Evolutionary conservation across 30 jellyfish, hydroid and myxozoan species (phyloP).

Genomic region (Pelagia noctiluca): DNA sequence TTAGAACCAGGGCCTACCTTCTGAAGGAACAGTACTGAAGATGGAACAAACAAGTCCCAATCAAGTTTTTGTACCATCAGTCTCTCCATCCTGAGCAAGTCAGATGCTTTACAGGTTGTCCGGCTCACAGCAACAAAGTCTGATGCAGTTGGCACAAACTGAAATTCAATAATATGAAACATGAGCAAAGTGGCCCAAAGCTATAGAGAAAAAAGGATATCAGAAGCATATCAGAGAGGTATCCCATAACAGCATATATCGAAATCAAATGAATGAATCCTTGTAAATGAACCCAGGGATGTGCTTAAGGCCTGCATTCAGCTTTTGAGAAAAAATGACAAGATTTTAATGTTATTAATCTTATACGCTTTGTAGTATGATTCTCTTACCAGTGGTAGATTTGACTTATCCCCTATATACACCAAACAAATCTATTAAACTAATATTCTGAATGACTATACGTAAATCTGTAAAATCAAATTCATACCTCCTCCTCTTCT

Average conservation of each 20-base stretch:
- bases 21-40: constrained; percentile 71
- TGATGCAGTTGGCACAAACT: constrained; percentile 85
- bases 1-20: constrained; percentile 32
- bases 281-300: too few relatives aligned
- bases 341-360: too few relatives aligned
- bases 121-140: constrained; percentile 79
- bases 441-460: not conserved
- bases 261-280: too few relatives aligned
- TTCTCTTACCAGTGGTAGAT: too few relatives aligned
- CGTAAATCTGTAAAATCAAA: not conserved
- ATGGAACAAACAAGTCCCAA: constrained; percentile 71
- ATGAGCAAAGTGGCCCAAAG: not conserved
- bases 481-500: constrained; percentile 83
- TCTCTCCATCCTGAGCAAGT: constrained; percentile 70
- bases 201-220: not conserved
- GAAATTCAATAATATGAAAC: not conserved
- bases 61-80: constrained; percentile 71
- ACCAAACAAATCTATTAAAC: too few relatives aligned
- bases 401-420: too few relatives aligned
- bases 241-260: too few relatives aligned
- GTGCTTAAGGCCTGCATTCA: too few relatives aligned
- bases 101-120: constrained; percentile 67
- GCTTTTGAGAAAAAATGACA: too few relatives aligned
- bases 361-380: too few relatives aligned
- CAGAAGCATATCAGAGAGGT: not conserved